Base-by-base conservation (phyloP, 2,888 invertebrate species). In the Perizoma flavofasciatum region DNA sequence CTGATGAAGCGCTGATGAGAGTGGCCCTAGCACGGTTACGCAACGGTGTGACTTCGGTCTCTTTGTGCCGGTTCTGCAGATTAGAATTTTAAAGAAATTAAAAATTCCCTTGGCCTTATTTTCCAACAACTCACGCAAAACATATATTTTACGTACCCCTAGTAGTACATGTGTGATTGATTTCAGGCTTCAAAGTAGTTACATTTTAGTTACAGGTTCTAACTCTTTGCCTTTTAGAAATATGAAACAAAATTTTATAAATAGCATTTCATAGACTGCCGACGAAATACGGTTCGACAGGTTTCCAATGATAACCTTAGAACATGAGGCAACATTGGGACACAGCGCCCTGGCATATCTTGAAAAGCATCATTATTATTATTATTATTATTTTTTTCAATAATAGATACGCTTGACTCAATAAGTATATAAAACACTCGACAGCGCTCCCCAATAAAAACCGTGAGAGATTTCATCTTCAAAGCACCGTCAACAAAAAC, bases 1-100 rank as follows among this genome's bases (percentile, higher is more conserved):
- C 61, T 70, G 69, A 72, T 72, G 72, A 70, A 53, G 53, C 54
- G 46, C 57, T 64, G 69, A 72, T 69, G 72, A 70, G 65, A 72
- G 69, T 70, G 67, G 47, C 49, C 46, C 55, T 43, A 33, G 57
- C 48, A 58, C 22, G 52, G 55, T 55, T 55, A 62, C 52, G 51
- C 55, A 58, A 52, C 35, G 40, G 32, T 49, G 55, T 49, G 44
- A 55, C 51, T 33, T 56, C 11, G 57, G 43, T 40, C n/a, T 35
- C 46, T 35, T 56, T 55, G 52, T 56, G 33, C 4, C 6, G 5
- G 6, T 40, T 41, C 11, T 45, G 9, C 43, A 43, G 10, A 22
- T 22, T 22, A 9, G 45, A 22, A 6, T 41, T 41, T 41, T 41
- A 10, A 41, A 10, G 10, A 41, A 41, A 39, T 39, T 39, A 7